Evolutionary conservation across 2,113 vertebrate genomes (phyloP), one percentile per base, ranked within the genome.

Genomic region (Rhabdornis inornatus): DNA sequence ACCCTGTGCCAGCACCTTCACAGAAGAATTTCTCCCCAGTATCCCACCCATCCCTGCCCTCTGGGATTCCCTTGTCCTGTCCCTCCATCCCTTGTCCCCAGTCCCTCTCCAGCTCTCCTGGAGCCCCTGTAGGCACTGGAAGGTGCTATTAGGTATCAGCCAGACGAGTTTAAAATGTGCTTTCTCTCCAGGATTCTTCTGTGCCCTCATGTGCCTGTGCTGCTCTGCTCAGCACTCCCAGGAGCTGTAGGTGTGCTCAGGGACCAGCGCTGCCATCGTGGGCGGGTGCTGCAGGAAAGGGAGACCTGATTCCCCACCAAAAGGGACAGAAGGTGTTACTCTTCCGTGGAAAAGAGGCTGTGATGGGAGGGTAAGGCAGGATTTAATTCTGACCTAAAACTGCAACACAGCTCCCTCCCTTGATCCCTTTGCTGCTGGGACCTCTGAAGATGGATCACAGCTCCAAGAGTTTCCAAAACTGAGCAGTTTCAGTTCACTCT

Each of bases 21-120:
- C 28, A 68, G 13, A 24, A 9, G 0, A 17, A 22, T 82, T 44
- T 0, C 28, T 3, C 0, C 23, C 23, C 28, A 45, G 2, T 11
- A 6, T 39, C 14, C 39, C 47, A 60, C 9, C 45, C 0, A 25
- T 0, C 14, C 24, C 55, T 61, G 16, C 14, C 39, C 33, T 76
- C n/a, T 49, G 55, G 8, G 30, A 47, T 31, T 76, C 30, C 55
- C 39, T 7, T 40, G 30, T 61, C 17, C 55, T 76, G 55, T 42
- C 30, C 7, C 47, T 76, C 30, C 35, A 47, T 3, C 2, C 16
- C 47, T 27, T 47, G 47, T 13, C 40, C 55, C 14, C 1, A 31
- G 17, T 9, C 25, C 21, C 30, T 76, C 12, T 35, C 13, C 79
- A 23, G 55, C 35, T 49, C 79, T 35, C n/a, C 25, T 69, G 70